Conservation (phyloP, 2,113 vertebrate genomes). For the Carlito syrichta region DNA sequence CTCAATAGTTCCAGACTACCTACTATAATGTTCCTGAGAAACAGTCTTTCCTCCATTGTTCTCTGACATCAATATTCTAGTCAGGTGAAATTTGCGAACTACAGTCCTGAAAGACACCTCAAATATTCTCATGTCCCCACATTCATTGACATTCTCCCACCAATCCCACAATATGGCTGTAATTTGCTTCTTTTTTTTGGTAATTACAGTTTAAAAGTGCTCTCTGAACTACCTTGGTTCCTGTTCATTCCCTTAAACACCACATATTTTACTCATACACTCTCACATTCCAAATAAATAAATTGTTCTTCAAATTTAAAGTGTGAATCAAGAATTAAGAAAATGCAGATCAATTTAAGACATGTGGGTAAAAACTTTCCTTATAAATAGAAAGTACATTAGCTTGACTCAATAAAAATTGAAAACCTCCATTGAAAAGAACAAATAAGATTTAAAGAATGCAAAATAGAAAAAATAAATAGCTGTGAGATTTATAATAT, state of each 20-base stretch:
- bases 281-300: neutral
- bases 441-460: neutral
- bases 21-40: neutral
- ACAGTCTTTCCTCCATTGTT: neutral
- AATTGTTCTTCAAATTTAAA: neutral
- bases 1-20: neutral
- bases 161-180: no score
- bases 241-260: neutral
- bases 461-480: neutral
- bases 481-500: neutral
- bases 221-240: neutral
- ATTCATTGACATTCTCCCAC: neutral
- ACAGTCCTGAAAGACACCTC: neutral
- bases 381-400: neutral
- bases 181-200: no score
- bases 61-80: accelerated
- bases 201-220: neutral
- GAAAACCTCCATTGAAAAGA: neutral
- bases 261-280: accelerated
- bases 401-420: neutral
- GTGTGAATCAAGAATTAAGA: neutral
- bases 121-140: no score
- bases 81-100: neutral
- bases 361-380: neutral
- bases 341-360: neutral